phyloP scores from a whole-genome alignment of 1,140 invertebrate species.

The Matsumurasca onukii region DNA sequence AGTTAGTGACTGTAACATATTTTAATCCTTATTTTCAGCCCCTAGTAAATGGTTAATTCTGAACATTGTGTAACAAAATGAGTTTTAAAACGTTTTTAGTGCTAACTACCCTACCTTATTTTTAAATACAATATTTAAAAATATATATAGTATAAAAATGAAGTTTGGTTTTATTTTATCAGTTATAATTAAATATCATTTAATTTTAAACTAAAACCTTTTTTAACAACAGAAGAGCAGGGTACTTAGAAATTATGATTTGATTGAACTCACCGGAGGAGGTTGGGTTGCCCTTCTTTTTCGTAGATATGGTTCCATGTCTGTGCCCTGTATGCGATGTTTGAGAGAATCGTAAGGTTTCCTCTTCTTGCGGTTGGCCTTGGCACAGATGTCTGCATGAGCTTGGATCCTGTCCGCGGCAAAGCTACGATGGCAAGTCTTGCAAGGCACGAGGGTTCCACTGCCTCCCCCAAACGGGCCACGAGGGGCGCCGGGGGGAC shows the following conservation, averaged over 20 bases:
- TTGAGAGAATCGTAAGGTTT: slow-evolving; percentile 86
- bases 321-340: slow-evolving; percentile 81
- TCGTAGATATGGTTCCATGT: slow-evolving; percentile 73
- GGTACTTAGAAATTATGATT: background rate
- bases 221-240: background rate
- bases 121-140: no score
- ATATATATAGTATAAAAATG: no score
- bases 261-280: slow-evolving; percentile 44
- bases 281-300: slow-evolving; percentile 45
- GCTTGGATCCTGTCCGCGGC: slow-evolving; percentile 74
- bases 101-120: no score
- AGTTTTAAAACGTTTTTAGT: no score
- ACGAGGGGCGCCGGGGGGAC: slow-evolving; percentile 3
- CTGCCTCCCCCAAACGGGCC: slow-evolving; percentile 12
- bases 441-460: slow-evolving; percentile 46
- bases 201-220: slow-evolving; percentile 7
- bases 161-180: background rate
- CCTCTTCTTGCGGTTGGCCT: slow-evolving; percentile 70
- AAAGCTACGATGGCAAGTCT: slow-evolving; percentile 71
- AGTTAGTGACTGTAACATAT: slow-evolving; percentile 48
- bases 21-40: no score
- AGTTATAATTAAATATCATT: background rate
- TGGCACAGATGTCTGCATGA: slow-evolving; percentile 81
- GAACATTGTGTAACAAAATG: no score
- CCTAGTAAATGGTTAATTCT: no score